A percentile compares a stretch with the other conserved stretches of the same genome.
These are phyloP conservation scores for Opisthograptis luteolata DNA, from an alignment of 2,888 invertebrate species.

Conservation along the genomic window DNA sequence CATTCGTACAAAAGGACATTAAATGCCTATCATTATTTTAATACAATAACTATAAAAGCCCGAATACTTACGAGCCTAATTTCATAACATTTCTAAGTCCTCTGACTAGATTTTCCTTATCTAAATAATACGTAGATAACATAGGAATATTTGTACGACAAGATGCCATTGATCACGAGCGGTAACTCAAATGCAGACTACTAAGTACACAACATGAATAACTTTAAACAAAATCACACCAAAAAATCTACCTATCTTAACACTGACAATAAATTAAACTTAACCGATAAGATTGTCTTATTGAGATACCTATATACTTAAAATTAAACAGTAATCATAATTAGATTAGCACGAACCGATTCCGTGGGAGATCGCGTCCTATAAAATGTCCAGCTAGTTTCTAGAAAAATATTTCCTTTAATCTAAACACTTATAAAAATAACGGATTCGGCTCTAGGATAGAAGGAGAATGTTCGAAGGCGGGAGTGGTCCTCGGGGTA, in stretches of 20 bases:
- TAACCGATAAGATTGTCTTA: slow-evolving; percentile 66
- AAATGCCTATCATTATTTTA: slow-evolving; percentile 67
- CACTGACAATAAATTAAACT: slow-evolving; percentile 79
- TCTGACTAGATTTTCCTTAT: slow-evolving; percentile 83
- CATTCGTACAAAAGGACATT: slow-evolving; percentile 63
- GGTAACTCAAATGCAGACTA: slow-evolving; percentile 84
- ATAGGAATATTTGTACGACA: slow-evolving; percentile 85
- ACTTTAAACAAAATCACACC: slow-evolving; percentile 79
- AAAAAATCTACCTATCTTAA: slow-evolving; percentile 63
- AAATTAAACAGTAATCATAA: slow-evolving; percentile 43
- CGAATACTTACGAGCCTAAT: slow-evolving; percentile 73
- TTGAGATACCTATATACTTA: slow-evolving; percentile 50
- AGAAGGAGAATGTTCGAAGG: slow-evolving; percentile 71
- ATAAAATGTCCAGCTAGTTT: slow-evolving; percentile 69
- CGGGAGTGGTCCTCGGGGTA: slow-evolving; percentile 74
- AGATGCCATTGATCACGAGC: slow-evolving; percentile 84
- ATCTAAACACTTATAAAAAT: slow-evolving; percentile 80
- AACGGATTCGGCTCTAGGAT: slow-evolving; percentile 76
- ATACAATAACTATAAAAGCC: slow-evolving; percentile 75
- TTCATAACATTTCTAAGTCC: slow-evolving; percentile 81
- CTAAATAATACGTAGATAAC: slow-evolving; percentile 82
- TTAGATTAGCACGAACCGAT: slow-evolving; percentile 71
- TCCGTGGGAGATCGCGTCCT: slow-evolving; percentile 80
- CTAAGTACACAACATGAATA: slow-evolving; percentile 74
- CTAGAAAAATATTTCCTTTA: slow-evolving; percentile 79